Evolutionary conservation across 2,888 invertebrate genomes (phyloP).

Genomic region (Eristalis tenax): DNA sequence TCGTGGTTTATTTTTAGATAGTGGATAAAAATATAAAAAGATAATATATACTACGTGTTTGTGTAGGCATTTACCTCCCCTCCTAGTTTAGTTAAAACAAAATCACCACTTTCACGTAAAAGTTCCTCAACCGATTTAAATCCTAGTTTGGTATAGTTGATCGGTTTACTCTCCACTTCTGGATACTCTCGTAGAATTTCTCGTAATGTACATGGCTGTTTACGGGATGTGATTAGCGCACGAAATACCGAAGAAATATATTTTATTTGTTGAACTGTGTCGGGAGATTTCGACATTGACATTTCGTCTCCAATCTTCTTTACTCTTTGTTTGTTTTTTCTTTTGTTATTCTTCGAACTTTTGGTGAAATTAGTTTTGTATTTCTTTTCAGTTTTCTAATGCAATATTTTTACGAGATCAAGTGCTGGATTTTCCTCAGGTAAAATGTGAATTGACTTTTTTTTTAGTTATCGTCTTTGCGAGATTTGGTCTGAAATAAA

Average conservation of each 20-base stretch:
- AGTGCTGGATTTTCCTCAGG: background rate
- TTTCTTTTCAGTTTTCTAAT: background rate
- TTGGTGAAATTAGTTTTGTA: background rate
- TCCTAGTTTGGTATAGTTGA: slow-evolving; percentile 85
- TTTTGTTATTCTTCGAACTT: background rate
- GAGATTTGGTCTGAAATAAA: background rate
- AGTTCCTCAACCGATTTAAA: slow-evolving; percentile 84
- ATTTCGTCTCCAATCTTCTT: slow-evolving; percentile 39
- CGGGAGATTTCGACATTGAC: slow-evolving; percentile 66
- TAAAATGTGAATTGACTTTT: background rate
- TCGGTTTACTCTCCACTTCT: slow-evolving; percentile 84
- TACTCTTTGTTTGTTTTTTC: background rate
- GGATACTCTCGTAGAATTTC: slow-evolving; percentile 84
- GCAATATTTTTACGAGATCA: background rate
- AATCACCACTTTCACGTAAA: slow-evolving; percentile 84
- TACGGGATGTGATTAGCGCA: slow-evolving; percentile 77
- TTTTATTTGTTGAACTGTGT: slow-evolving; percentile 74
- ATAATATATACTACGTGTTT: background rate
- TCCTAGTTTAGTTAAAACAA: slow-evolving; percentile 81
- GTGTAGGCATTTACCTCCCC: slow-evolving; percentile 81
- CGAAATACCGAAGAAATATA: slow-evolving; percentile 76
- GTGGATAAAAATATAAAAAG: slow-evolving; percentile 32
- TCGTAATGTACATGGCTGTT: slow-evolving; percentile 76
- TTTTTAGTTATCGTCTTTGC: background rate
- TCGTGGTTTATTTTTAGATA: slow-evolving; percentile 70